Evolutionary conservation across 2,888 invertebrate species (phyloP).

Genomic region (Troides oblongomaculatus): DNA sequence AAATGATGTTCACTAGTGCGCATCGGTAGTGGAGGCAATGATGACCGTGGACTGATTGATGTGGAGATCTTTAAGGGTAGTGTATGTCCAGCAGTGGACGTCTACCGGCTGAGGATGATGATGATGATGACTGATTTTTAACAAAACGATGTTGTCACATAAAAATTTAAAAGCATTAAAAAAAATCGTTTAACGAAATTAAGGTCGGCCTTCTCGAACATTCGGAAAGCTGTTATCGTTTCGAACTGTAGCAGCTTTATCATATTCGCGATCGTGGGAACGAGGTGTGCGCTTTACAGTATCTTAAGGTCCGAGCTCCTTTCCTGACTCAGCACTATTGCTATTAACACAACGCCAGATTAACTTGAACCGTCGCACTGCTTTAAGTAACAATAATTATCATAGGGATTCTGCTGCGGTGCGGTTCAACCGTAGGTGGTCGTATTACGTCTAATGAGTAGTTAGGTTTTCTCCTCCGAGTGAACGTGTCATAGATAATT

Average conservation of each 20-base stretch:
- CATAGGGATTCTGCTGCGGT: conserved; percentile 1
- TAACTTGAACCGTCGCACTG: conserved; percentile 37
- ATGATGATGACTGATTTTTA: too few relatives aligned
- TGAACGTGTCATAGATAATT: conserved; percentile 78
- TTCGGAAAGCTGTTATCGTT: conserved; percentile 33
- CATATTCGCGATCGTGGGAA: conserved; percentile 77
- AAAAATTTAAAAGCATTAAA: neutral
- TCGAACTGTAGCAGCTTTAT: conserved; percentile 49
- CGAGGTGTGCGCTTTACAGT: conserved; percentile 49
- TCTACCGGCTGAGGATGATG: too few relatives aligned
- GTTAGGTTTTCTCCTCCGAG: conserved; percentile 70
- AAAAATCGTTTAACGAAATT: neutral
- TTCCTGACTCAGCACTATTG: conserved; percentile 64
- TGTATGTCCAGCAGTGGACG: too few relatives aligned
- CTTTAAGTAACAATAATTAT: conserved; percentile 19
- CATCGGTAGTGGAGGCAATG: too few relatives aligned
- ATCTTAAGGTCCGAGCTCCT: conserved; percentile 54
- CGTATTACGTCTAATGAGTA: conserved; percentile 63
- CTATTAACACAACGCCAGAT: conserved; percentile 47
- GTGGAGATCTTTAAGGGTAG: too few relatives aligned
- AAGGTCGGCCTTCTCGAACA: conserved; percentile 22
- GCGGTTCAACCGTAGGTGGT: conserved; percentile 46
- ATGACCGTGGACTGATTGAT: too few relatives aligned
- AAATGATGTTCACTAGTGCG: too few relatives aligned
- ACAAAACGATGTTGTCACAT: neutral